These are phyloP conservation scores for Adelges cooleyi DNA, from an alignment of 1,140 invertebrate species.

Conservation along the genomic window DNA sequence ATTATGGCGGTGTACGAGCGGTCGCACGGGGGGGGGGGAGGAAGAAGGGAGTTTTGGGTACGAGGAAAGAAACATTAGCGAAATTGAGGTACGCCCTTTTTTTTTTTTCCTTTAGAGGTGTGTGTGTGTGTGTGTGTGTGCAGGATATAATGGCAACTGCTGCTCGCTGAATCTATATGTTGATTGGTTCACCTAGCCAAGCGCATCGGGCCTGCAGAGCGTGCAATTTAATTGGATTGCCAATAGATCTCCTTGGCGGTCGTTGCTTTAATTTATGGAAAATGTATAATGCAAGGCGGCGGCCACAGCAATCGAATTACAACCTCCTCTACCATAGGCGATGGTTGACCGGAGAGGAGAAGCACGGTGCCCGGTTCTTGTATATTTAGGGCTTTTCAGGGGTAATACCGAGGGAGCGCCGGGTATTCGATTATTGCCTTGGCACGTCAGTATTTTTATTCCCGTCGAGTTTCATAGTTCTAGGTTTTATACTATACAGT, in stretches of 20 bases:
- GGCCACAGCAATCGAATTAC: constrained; percentile 20
- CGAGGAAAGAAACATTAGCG: constrained; percentile 14
- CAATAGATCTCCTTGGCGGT: constrained; percentile 20
- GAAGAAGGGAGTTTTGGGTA: neutral
- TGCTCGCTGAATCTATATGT: neutral
- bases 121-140: neutral
- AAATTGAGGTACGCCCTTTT: constrained; percentile 25
- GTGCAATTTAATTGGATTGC: constrained; percentile 25
- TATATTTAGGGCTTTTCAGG: no score
- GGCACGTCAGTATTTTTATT: no score
- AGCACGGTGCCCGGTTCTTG: no score
- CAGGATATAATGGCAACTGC: neutral
- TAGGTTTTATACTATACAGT: no score
- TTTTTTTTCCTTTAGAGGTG: no score
- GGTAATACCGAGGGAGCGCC: no score
- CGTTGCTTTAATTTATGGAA: constrained; percentile 26
- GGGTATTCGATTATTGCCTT: no score
- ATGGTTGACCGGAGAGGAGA: no score
- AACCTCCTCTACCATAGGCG: neutral
- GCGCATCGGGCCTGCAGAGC: neutral
- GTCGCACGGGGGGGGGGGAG: no score
- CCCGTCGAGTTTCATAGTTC: no score
- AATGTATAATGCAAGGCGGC: constrained; percentile 16
- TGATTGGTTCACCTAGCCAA: neutral
- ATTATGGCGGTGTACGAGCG: neutral